Evolutionary conservation across 2,888 invertebrate genomes (phyloP).

Genomic region (Drosophila lacicola): DNA sequence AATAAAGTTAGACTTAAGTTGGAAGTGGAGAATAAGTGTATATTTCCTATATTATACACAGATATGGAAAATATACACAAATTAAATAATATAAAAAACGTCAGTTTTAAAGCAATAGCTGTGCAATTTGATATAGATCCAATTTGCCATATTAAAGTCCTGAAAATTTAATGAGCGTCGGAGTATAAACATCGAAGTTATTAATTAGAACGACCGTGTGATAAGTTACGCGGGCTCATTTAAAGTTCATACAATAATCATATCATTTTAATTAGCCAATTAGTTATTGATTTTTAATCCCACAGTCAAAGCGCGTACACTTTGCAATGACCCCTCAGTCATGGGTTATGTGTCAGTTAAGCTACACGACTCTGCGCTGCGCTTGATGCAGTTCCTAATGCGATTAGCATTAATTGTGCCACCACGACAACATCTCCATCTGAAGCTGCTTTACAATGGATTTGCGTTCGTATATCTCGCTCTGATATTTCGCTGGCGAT

Average conservation of each 20-base stretch:
- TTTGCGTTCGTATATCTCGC: constrained; percentile 13
- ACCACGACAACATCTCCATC: not conserved
- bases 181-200: too few relatives aligned
- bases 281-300: constrained; percentile 20
- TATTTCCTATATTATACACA: too few relatives aligned
- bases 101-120: too few relatives aligned
- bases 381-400: constrained; percentile 27
- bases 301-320: too few relatives aligned
- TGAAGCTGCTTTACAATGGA: constrained; percentile 20
- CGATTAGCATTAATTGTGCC: constrained; percentile 16
- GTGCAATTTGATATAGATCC: too few relatives aligned
- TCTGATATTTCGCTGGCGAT: constrained; percentile 20
- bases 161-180: too few relatives aligned
- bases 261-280: constrained; percentile 27
- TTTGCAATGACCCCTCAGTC: constrained; percentile 17
- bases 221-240: not conserved
- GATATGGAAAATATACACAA: too few relatives aligned
- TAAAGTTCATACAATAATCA: not conserved
- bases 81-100: too few relatives aligned
- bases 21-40: too few relatives aligned
- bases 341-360: constrained; percentile 24
- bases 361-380: constrained; percentile 21
- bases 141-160: too few relatives aligned
- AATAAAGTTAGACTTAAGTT: too few relatives aligned
- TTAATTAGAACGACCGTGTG: not conserved